phyloP scores from a whole-genome alignment of 2,797 vertebrate genomes.

The Acanthurus leucopareius region DNA sequence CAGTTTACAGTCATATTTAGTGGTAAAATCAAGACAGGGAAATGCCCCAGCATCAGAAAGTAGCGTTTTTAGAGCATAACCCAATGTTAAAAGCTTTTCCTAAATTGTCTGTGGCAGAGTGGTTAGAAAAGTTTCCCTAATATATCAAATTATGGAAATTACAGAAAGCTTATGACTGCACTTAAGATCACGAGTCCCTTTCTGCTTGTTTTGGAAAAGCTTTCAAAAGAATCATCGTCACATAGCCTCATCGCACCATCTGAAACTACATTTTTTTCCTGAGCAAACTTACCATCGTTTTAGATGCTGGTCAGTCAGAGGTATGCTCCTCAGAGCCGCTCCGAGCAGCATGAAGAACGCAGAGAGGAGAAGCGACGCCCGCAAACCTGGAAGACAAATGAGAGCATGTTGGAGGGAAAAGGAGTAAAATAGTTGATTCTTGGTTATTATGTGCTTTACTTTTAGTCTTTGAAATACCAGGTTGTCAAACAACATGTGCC shows the following conservation, averaged over 20 bases:
- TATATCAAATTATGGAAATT: conserved; percentile 30
- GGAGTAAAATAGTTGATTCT: background rate
- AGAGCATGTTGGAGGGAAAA: background rate
- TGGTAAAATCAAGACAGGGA: background rate
- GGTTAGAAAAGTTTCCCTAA: background rate
- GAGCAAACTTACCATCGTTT: conserved; percentile 90
- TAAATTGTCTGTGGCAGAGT: background rate
- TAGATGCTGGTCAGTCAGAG: conserved; percentile 86
- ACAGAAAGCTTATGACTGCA: conserved; percentile 9
- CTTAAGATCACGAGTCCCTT: conserved; percentile 12
- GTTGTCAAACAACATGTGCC: background rate
- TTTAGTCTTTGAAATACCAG: background rate
- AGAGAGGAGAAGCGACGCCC: conserved; percentile 92
- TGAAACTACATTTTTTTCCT: background rate
- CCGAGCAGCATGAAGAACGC: conserved; percentile 94
- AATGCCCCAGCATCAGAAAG: background rate
- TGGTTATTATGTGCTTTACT: background rate
- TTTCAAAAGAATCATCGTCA: conserved; percentile 5
- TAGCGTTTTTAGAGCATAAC: conserved; percentile 11
- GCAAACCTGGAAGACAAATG: conserved; percentile 86
- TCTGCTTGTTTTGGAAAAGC: background rate
- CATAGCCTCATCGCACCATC: background rate
- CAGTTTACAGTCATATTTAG: background rate
- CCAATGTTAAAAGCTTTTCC: background rate
- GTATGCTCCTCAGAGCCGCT: conserved; percentile 90